Conservation (phyloP, 2,888 invertebrate genomes). For the Tridacna gigas region DNA sequence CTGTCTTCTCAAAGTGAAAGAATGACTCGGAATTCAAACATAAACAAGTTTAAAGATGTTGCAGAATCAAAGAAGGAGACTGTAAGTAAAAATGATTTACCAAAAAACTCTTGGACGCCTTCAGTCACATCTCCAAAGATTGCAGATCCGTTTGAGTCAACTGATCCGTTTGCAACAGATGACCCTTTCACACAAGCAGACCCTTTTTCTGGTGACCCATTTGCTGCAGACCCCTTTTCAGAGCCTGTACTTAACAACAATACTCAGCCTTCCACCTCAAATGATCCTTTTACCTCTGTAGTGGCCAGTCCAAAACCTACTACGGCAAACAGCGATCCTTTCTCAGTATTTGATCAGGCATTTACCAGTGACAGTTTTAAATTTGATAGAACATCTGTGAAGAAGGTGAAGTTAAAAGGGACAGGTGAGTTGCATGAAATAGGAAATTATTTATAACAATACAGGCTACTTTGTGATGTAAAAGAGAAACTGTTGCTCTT, state of each 20-base stretch:
- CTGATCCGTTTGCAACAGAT: conserved; percentile 68
- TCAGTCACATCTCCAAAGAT: conserved; percentile 35
- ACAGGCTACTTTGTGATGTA: too few species aligned
- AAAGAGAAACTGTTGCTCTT: too few species aligned
- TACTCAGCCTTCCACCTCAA: conserved; percentile 33
- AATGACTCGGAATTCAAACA: conserved; percentile 11
- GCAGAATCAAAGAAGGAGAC: not conserved
- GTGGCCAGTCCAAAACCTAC: conserved; percentile 59
- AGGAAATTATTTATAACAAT: not conserved
- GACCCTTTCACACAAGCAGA: conserved; percentile 56
- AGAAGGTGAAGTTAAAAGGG: conserved; percentile 55
- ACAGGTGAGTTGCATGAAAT: conserved; percentile 34
- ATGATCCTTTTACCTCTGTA: conserved; percentile 66
- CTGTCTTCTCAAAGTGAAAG: not conserved
- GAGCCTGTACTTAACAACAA: conserved; percentile 36
- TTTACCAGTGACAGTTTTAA: conserved; percentile 61
- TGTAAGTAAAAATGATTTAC: not conserved
- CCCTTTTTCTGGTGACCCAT: conserved; percentile 64
- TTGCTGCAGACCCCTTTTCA: conserved; percentile 61
- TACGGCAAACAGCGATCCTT: conserved; percentile 61
- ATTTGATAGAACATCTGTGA: conserved; percentile 63
- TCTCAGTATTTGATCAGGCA: conserved; percentile 70
- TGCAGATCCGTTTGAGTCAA: conserved; percentile 66
- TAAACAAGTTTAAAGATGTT: not conserved
- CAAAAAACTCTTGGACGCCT: conserved; percentile 1